Evolutionary conservation across 2,113 vertebrate genomes (phyloP).

Genomic region (Hippoglossus stenolepis): DNA sequence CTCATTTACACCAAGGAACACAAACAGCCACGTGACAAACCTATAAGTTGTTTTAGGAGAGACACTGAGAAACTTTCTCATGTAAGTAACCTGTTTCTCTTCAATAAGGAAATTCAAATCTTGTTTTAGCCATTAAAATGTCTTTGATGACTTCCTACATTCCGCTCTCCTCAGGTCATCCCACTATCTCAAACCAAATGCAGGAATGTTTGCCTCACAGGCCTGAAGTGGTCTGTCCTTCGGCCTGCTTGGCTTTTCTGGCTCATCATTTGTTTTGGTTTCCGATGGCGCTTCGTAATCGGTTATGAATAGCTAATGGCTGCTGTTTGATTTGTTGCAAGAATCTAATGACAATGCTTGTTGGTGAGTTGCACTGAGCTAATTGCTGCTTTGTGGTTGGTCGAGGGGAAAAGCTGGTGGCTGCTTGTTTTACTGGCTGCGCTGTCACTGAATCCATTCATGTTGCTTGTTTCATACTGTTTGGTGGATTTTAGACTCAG

Average conservation of each 20-base stretch:
- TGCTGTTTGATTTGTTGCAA: constrained; percentile 62
- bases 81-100: too few species aligned
- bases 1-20: too few species aligned
- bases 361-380: constrained; percentile 31
- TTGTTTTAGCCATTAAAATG: not conserved
- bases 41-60: not conserved
- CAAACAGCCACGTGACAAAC: too few species aligned
- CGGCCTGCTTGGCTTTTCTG: constrained; percentile 69
- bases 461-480: not conserved
- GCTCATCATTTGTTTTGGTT: constrained; percentile 39
- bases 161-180: constrained; percentile 25
- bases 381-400: constrained; percentile 45
- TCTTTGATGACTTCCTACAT: not conserved
- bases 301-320: constrained; percentile 44
- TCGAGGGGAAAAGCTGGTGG: constrained; percentile 31
- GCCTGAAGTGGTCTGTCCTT: not conserved
- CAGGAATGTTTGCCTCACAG: constrained; percentile 22
- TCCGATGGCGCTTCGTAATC: constrained; percentile 37
- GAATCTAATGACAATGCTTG: constrained; percentile 53
- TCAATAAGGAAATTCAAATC: not conserved
- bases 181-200: constrained; percentile 49
- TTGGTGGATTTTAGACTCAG: not conserved
- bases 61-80: not conserved
- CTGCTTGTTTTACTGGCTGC: constrained; percentile 53
- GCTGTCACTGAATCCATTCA: not conserved